These are phyloP conservation scores for Austrofundulus limnaeus DNA, from an alignment of 2,113 vertebrate genomes.

Conservation along the genomic window DNA sequence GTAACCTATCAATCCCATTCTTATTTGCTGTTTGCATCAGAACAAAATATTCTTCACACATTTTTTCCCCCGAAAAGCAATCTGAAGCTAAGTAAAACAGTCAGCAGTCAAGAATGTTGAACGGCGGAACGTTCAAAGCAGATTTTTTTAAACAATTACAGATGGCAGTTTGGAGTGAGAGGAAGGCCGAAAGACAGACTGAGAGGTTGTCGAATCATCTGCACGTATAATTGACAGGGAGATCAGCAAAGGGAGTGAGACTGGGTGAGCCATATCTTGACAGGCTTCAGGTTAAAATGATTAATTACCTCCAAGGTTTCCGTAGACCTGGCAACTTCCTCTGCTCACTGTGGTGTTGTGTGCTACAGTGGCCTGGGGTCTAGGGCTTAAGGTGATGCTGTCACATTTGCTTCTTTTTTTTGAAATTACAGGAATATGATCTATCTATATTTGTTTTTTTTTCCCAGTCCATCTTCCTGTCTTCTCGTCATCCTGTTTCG, in stretches of 20 bases:
- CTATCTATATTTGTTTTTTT: constrained; percentile 59
- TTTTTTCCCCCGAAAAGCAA: constrained; percentile 26
- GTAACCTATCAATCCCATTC: background rate
- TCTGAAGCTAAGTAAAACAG: constrained; percentile 37
- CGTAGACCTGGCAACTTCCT: constrained; percentile 89
- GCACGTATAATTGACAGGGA: constrained; percentile 87
- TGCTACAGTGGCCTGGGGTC: constrained; percentile 70
- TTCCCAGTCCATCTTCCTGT: constrained; percentile 4
- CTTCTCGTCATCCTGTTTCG: background rate
- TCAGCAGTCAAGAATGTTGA: constrained; percentile 78
- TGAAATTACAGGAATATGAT: constrained; percentile 69
- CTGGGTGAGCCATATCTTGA: constrained; percentile 84
- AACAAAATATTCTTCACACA: background rate
- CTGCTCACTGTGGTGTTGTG: constrained; percentile 72
- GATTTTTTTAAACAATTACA: constrained; percentile 91
- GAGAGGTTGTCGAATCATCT: constrained; percentile 69
- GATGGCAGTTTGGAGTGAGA: constrained; percentile 80
- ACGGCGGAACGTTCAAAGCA: constrained; percentile 62
- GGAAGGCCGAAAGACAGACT: constrained; percentile 66
- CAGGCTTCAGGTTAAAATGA: constrained; percentile 90
- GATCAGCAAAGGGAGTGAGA: constrained; percentile 83
- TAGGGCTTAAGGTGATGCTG: constrained; percentile 77
- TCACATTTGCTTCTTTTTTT: constrained; percentile 82
- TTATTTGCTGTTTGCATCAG: constrained; percentile 3
- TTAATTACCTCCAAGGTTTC: constrained; percentile 91